phyloP scores from a whole-genome alignment of 2,113 vertebrate species.

The Tichodroma muraria region DNA sequence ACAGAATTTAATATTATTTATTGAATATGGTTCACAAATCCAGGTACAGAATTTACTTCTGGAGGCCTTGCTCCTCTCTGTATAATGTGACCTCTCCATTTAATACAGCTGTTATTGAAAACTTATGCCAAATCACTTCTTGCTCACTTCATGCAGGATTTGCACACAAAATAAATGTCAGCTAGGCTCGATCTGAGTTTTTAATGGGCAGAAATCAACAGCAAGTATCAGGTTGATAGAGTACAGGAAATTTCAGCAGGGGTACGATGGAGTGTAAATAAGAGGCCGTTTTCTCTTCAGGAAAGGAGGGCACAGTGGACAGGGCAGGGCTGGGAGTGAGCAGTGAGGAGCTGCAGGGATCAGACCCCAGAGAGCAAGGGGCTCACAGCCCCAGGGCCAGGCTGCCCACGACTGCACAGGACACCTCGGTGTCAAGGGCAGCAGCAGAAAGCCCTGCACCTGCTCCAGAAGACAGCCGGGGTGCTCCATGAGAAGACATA shows the following conservation, averaged over 20 bases:
- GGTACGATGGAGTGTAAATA: not conserved
- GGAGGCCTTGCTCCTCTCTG: not conserved
- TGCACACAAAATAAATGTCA: not conserved
- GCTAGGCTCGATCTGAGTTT: not conserved
- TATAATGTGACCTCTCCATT: not conserved
- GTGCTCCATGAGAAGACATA: not conserved
- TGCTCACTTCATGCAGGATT: not conserved
- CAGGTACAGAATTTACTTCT: not conserved
- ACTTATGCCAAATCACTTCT: not conserved
- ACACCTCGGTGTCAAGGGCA: not conserved
- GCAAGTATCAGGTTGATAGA: not conserved
- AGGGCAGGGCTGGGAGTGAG: not conserved
- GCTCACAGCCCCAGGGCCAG: not conserved
- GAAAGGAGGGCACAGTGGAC: not conserved
- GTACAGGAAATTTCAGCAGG: not conserved
- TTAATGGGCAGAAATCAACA: not conserved
- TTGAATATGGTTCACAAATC: not conserved
- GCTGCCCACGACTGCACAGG: not conserved
- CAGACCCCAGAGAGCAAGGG: not conserved
- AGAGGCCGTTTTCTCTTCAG: not conserved
- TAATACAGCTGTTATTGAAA: not conserved
- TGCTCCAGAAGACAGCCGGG: not conserved
- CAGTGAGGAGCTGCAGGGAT: not conserved
- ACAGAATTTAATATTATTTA: not conserved
- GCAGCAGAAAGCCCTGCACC: not conserved